These are phyloP conservation scores for Nemurella pictetii DNA, from an alignment of 2,888 invertebrate species.

Conservation along the genomic window DNA sequence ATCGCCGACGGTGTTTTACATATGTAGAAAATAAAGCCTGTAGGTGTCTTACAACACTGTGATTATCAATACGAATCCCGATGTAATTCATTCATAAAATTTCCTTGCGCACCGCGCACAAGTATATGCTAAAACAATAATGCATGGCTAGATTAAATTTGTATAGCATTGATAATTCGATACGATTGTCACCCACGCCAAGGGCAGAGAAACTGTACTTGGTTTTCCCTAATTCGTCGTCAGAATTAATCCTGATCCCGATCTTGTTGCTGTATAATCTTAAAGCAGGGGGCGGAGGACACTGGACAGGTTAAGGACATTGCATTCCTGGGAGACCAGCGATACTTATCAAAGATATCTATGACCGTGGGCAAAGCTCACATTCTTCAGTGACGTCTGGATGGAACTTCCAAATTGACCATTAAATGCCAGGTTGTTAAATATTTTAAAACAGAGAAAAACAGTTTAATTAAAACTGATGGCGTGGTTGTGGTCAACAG, in stretches of 20 bases:
- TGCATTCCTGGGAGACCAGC: neutral
- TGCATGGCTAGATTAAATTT: neutral
- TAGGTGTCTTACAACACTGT: conserved; percentile 23
- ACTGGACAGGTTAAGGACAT: neutral
- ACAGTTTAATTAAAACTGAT: conserved; percentile 28
- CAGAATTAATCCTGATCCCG: neutral
- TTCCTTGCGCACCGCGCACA: neutral
- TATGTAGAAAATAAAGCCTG: conserved; percentile 23
- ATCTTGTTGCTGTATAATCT: neutral
- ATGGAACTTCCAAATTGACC: conserved; percentile 27
- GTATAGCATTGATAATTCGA: neutral
- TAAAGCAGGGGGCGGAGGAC: conserved; percentile 15
- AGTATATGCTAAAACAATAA: neutral
- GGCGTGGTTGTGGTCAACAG: neutral
- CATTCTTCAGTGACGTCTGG: conserved; percentile 16
- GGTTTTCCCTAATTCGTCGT: neutral
- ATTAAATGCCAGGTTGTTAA: conserved; percentile 28
- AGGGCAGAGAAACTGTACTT: neutral
- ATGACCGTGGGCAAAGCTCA: neutral
- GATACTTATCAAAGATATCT: conserved; percentile 29
- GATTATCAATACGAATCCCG: conserved; percentile 28
- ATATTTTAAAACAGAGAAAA: conserved; percentile 4
- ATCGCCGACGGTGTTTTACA: conserved; percentile 19
- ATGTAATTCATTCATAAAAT: conserved; percentile 29
- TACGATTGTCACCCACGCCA: neutral